phyloP scores from a whole-genome alignment of 1,140 invertebrate genomes.

The Atta texana region DNA sequence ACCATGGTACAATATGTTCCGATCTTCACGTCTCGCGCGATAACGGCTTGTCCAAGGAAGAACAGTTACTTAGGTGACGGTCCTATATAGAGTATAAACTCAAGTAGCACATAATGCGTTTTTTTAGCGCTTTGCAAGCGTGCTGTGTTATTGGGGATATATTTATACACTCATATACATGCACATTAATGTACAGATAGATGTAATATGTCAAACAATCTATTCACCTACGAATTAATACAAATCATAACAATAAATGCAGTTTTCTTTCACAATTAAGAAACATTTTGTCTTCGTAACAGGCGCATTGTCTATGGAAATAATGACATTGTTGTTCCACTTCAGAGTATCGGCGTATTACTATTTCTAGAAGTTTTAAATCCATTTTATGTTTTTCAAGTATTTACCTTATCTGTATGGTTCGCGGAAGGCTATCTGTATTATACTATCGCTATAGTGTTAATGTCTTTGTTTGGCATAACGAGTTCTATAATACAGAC shows the following conservation, averaged over 20 bases:
- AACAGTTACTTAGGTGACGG: constrained; percentile 85
- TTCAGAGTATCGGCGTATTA: constrained; percentile 90
- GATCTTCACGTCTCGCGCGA: constrained; percentile 87
- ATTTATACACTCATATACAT: no score
- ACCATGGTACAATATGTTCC: constrained; percentile 87
- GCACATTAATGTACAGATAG: not conserved
- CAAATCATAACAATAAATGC: not conserved
- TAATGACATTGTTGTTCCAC: constrained; percentile 93
- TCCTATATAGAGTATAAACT: no score
- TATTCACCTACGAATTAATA: not conserved
- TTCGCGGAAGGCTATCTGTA: constrained; percentile 93
- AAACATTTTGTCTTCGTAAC: constrained; percentile 21
- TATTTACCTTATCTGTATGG: constrained; percentile 94
- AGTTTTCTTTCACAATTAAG: not conserved
- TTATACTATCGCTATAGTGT: constrained; percentile 94
- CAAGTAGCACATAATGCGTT: no score
- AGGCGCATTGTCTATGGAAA: constrained; percentile 92
- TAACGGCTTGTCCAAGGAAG: constrained; percentile 87
- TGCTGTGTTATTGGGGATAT: no score
- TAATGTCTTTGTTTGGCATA: constrained; percentile 95
- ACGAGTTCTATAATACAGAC: constrained; percentile 94
- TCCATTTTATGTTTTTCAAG: constrained; percentile 98
- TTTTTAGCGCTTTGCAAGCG: no score
- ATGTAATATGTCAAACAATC: not conserved
- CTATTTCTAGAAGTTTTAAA: constrained; percentile 94